Percentiles rank a stretch among this genome's conserved stretches.
These are phyloP conservation scores for Helicoverpa assulta DNA, from an alignment of 2,888 invertebrate species.

Conservation along the genomic window DNA sequence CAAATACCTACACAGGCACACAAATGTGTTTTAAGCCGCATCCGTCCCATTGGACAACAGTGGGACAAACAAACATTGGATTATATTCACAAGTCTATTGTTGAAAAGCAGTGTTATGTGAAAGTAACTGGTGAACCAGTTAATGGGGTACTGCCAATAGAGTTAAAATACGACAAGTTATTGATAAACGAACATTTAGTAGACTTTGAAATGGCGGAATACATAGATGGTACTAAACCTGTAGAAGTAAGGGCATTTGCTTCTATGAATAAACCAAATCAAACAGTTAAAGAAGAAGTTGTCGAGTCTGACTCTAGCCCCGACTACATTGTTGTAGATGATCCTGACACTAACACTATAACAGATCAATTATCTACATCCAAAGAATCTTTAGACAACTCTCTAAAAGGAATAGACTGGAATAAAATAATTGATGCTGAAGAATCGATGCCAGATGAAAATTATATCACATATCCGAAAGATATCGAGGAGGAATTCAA, in stretches of 20 bases:
- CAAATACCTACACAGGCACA: slow-evolving; percentile 92
- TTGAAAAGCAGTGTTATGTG: slow-evolving; percentile 90
- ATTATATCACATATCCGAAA: slow-evolving; percentile 69
- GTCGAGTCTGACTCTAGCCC: slow-evolving; percentile 75
- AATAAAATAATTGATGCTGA: slow-evolving; percentile 77
- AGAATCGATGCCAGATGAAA: slow-evolving; percentile 58
- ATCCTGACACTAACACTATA: slow-evolving; percentile 66
- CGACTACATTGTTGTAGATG: slow-evolving; percentile 75
- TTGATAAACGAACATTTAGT: slow-evolving; percentile 87
- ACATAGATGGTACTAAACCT: slow-evolving; percentile 78
- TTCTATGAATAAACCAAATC: slow-evolving; percentile 44
- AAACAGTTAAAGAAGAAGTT: slow-evolving; percentile 41
- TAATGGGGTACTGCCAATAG: slow-evolving; percentile 76
- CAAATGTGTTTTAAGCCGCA: slow-evolving; percentile 88
- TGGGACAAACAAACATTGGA: slow-evolving; percentile 91
- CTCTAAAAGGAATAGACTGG: slow-evolving; percentile 75
- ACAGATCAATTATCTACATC: slow-evolving; percentile 57
- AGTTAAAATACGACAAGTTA: slow-evolving; percentile 79
- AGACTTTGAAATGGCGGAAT: slow-evolving; percentile 82
- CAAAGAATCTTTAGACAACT: slow-evolving; percentile 67
- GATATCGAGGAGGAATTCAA: slow-evolving; percentile 69
- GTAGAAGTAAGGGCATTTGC: slow-evolving; percentile 70
- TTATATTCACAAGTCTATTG: slow-evolving; percentile 90
- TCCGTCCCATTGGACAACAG: slow-evolving; percentile 71
- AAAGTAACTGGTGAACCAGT: slow-evolving; percentile 79